Conservation (phyloP, 2,888 invertebrate species). For the Synergus gifuensis region DNA sequence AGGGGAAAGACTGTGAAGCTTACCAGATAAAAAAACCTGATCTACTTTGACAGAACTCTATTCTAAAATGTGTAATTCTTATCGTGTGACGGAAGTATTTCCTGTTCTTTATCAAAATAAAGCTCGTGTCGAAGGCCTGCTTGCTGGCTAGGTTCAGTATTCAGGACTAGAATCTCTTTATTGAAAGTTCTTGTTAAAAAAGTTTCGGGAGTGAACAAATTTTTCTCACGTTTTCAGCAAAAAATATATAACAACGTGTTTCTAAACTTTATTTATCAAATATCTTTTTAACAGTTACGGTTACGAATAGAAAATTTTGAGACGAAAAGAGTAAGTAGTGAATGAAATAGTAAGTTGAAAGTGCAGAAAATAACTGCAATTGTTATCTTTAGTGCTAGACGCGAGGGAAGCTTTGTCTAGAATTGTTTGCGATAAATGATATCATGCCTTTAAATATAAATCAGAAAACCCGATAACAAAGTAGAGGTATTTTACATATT, state of each 20-base stretch:
- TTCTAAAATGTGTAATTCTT: not conserved
- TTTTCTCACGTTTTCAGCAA: not conserved
- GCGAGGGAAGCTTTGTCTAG: not conserved
- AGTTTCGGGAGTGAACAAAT: not conserved
- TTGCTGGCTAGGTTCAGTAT: not conserved
- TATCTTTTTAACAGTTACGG: not conserved
- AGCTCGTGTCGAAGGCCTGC: not conserved
- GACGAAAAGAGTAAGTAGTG: not conserved
- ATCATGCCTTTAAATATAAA: not conserved
- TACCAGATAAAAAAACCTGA: not conserved
- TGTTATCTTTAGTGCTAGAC: not conserved
- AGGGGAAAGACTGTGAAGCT: no score
- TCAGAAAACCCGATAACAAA: not conserved
- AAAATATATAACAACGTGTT: not conserved
- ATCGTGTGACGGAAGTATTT: slow-evolving; percentile 16
- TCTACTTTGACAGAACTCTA: not conserved
- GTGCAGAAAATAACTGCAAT: not conserved
- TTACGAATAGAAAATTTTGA: not conserved
- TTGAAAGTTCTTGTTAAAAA: slow-evolving; percentile 14
- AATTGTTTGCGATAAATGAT: not conserved
- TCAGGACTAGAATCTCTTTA: not conserved
- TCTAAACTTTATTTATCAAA: not conserved
- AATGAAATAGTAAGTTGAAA: not conserved
- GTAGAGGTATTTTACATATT: not conserved
- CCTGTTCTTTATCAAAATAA: slow-evolving; percentile 33